Base-by-base conservation (phyloP, 2,888 invertebrate genomes). In the Lepetodrilus schrolli region DNA sequence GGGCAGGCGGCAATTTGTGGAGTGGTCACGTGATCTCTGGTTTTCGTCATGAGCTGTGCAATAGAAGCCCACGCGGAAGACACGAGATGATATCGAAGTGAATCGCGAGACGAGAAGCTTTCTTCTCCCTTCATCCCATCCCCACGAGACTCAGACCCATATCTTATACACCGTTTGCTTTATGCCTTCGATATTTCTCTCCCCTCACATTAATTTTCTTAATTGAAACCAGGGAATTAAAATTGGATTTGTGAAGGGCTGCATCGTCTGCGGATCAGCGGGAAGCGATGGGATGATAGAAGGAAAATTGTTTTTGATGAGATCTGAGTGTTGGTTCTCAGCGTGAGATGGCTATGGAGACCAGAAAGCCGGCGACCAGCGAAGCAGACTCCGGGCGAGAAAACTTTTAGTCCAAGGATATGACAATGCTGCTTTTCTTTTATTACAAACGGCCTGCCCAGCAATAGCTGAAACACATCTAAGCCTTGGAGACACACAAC, bases 211-310 rank as follows among this genome's bases (percentile, higher is more conserved):
- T 73, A 66, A 73, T 73, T 73, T 73, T 73, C 73, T 73, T 73
- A 73, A 73, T 73, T 73, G 73, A 73, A 50, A 66, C 73, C 23
- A 50, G 73, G 73, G 73, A 73, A 73, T 73, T 73, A 68, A 66
- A 73, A 73, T 73, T 73, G 73, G 73, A 73, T 73, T 73, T 73
- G 66, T 23, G 73, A 48, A 48, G 48, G 26, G 50, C 66, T 23
- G 37, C 37, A 58, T 66, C 66, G 66, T n/a, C 49, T 48, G 47
- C 21, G 47, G 26, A 38, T 13, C 68, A 68, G 66, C 66, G 37
- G 73, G 73, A 37, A 30, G 48, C 66, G 66, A 49, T 66, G 50
- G 66, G 66, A 73, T 68, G 73, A 73, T 73, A 73, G 66, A 66
- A 66, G 49, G 66, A 48, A 73, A 72, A 72, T 72, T 73, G 47